Evolutionary conservation across 1,140 invertebrate species (phyloP), one percentile per base, ranked within the genome.

Genomic region (Rhyzopertha dominica): DNA sequence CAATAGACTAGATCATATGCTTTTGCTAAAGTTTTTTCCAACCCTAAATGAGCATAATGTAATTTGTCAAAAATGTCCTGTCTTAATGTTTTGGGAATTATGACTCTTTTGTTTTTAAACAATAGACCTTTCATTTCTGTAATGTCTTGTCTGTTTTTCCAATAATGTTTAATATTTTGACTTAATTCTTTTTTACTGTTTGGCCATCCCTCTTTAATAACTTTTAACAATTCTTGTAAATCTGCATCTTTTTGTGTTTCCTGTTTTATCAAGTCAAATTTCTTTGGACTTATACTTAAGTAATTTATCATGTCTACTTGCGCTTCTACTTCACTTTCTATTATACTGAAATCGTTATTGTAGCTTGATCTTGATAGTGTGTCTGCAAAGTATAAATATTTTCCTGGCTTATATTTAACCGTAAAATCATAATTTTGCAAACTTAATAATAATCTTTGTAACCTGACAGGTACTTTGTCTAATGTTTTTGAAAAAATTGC

Each of bases 401-500:
- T 53, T 2, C 56, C 58, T 4, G 43, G 42, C 31, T 54, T 54
- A 30, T 61, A 62, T 24, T 19, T 43, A 9, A 58, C 56, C 2
- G 50, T 53, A 30, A 58, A 53, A n/a, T 53, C 45, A 53, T 69
- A 74, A 3, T 35, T 3, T 10, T 3, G 10, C 4, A 35, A 3
- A 18, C 3, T 10, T 18, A 35, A 4, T 18, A 40, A 18, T 2
- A 47, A 30, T 29, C 36, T 22, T 32, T 63, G 66, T 7, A 72
- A 44, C 41, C 68, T 56, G 31, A 51, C 52, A 4, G 68, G 62
- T 3, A 63, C 63, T 13, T 54, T 56, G 13, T 54, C 31, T 36
- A 75, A 46, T 4, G 61, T 34, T 55, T 74, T 73, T 32, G 61
- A 63, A 46, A 70, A 68, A 9, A 73, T 58, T 10, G 43, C 36